Evolutionary conservation across 2,888 invertebrate genomes (phyloP), one percentile per base, ranked within the genome.

Genomic region (Melolontha melolontha): DNA sequence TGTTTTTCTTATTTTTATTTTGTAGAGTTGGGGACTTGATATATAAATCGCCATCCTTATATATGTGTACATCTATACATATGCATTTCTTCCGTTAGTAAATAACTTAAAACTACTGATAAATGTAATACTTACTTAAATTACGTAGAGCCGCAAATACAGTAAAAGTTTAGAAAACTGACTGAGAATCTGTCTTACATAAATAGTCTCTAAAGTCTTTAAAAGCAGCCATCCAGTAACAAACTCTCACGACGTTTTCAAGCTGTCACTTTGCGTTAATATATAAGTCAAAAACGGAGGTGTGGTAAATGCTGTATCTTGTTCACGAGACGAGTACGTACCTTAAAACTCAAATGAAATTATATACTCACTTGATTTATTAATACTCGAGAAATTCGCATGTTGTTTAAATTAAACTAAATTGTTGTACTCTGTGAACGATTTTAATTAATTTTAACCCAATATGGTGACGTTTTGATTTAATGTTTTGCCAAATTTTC

Each of bases 221-320:
- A 34, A 34, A 34, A 34, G 34, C 34, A 10, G 6, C 6, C 34
- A 34, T 34, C 8, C 34, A 55, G 55, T 55, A 55, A 39, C 55
- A 8, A 40, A 17, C 22, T 68, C 72, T 72, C 70, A 69, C 70
- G 69, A 70, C 67, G 70, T 72, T 72, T 72, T 72, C 71, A 66
- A 66, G 64, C 70, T 74, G 74, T 75, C 73, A 73, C 65, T 71
- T 75, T 71, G 70, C 75, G 70, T 75, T 75, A 75, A 75, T 73
- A 74, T 74, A 75, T 73, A 72, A 68, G 52, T 64, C 71, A 68
- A 72, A 27, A 34, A 6, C 34, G 17, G 47, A 49, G 27, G 22
- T 17, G 22, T 10, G 27, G 27, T 27, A 14, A 50, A 50, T 50
- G 17, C 27, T 27, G 17, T 14, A n/a, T 50, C 50, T 50, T 50